phyloP scores from a whole-genome alignment of 2,797 vertebrate species.

The Hippopotamyrus pictus region DNA sequence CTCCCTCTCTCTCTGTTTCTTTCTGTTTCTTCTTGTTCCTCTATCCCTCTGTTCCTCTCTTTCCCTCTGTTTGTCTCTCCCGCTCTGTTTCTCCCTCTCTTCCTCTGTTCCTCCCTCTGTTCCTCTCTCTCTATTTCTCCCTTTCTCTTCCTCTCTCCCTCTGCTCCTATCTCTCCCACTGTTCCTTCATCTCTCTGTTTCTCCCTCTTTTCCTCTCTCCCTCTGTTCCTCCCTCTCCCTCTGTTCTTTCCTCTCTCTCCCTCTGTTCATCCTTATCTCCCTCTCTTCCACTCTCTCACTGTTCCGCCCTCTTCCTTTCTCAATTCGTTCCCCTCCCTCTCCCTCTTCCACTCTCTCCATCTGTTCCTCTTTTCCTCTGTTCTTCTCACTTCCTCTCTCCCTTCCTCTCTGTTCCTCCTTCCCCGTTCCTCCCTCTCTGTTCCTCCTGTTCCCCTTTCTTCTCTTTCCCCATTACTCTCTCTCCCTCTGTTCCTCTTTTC shows the following conservation, averaged over 20 bases:
- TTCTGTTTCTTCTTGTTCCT: neutral
- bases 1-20: conserved; percentile 19
- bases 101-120: neutral
- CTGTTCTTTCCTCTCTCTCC: neutral
- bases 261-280: neutral
- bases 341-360: neutral
- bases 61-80: neutral
- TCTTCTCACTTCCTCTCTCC: neutral
- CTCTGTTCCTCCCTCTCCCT: neutral
- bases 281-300: neutral
- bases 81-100: neutral
- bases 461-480: neutral
- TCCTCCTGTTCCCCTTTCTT: neutral
- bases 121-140: neutral
- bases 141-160: neutral
- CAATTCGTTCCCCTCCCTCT: neutral
- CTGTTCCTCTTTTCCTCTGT: neutral
- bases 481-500: neutral
- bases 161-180: neutral
- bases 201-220: neutral
- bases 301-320: neutral
- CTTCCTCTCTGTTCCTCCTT: neutral
- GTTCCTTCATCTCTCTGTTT: neutral
- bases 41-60: neutral
- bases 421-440: neutral